Conservation (phyloP, 2,888 invertebrate species). For the Coenonympha arcania region DNA sequence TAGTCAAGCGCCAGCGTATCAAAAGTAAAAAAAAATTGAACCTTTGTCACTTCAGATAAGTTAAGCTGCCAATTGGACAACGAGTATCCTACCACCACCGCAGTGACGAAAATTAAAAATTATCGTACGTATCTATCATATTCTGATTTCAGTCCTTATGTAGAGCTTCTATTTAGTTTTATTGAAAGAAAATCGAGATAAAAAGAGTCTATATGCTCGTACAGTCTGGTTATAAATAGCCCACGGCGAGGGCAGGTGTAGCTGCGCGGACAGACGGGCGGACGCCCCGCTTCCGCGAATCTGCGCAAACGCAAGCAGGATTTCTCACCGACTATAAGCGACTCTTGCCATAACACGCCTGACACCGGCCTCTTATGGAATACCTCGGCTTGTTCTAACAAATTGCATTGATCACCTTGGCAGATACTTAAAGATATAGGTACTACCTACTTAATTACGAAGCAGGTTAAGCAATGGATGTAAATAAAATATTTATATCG, state of each 20-base stretch:
- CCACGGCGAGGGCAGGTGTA: conserved; percentile 56
- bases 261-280: conserved; percentile 55
- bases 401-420: conserved; percentile 31
- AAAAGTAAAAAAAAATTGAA: no score
- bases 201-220: conserved; percentile 52
- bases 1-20: no score
- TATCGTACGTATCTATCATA: no score
- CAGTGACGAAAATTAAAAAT: no score
- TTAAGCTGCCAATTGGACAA: no score
- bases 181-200: no score
- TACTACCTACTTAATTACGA: no score
- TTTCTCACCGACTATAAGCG: conserved; percentile 15
- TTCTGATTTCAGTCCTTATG: no score
- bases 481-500: conserved; percentile 26
- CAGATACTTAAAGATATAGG: no score
- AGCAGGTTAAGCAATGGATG: conserved; percentile 26
- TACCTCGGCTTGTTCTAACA: conserved; percentile 25
- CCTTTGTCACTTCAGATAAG: no score
- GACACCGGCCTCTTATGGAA: conserved; percentile 26
- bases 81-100: no score
- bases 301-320: conserved; percentile 26
- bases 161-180: no score
- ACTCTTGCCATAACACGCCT: conserved; percentile 24
- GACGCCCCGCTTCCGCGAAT: conserved; percentile 68
- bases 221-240: conserved; percentile 69